A percentile compares a stretch with the other conserved stretches of the same genome.
Evolutionary conservation across 2,888 invertebrate genomes (phyloP).

Genomic region (Nycteola revayana): DNA sequence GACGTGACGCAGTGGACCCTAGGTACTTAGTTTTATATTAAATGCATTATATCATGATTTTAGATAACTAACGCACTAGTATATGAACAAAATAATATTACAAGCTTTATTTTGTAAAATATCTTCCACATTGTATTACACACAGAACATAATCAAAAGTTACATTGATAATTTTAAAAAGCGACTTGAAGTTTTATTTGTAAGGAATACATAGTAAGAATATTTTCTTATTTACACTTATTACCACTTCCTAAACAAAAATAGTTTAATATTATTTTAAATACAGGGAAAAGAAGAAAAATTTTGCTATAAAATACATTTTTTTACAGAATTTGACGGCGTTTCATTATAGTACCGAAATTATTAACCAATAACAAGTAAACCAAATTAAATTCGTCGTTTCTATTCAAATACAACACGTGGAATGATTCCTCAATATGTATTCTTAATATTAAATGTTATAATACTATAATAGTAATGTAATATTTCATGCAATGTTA

Average conservation of each 20-base stretch:
- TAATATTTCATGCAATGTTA: slow-evolving; percentile 63
- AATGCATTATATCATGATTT: slow-evolving; percentile 22
- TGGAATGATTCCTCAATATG: slow-evolving; percentile 25
- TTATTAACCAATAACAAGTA: slow-evolving; percentile 21
- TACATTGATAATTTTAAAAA: too few relatives aligned
- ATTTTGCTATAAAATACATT: too few relatives aligned
- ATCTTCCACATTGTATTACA: too few relatives aligned
- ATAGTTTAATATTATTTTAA: too few relatives aligned
- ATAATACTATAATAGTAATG: slow-evolving; percentile 36
- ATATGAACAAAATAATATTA: too few relatives aligned
- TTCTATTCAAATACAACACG: slow-evolving; percentile 28
- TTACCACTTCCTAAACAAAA: background rate
- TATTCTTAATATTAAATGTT: slow-evolving; percentile 31
- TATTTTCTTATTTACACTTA: too few relatives aligned
- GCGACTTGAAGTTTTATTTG: too few relatives aligned
- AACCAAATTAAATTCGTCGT: slow-evolving; percentile 32
- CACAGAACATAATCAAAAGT: too few relatives aligned
- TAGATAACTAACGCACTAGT: slow-evolving; percentile 15
- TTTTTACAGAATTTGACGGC: too few relatives aligned
- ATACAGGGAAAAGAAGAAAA: too few relatives aligned
- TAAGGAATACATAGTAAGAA: too few relatives aligned
- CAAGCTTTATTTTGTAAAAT: too few relatives aligned
- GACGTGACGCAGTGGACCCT: slow-evolving; percentile 55
- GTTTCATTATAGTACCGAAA: slow-evolving; percentile 11
- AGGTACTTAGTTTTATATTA: slow-evolving; percentile 44